Base-by-base conservation (phyloP, 1,140 invertebrate genomes). In the Pteromalus puparum region DNA sequence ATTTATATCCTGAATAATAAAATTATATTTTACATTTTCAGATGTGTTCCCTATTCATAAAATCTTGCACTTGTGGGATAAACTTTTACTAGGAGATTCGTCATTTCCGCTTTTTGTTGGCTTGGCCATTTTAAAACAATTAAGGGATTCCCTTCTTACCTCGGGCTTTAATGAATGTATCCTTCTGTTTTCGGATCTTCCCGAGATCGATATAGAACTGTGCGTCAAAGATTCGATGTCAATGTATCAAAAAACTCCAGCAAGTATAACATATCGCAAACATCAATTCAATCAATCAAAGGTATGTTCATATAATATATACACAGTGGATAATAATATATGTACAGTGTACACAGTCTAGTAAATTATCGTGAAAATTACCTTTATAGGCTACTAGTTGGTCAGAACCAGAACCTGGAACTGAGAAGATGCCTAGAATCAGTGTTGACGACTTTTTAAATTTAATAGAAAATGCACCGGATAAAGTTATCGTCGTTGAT, bases 131-230 rank as follows among this genome's bases (percentile, higher is more conserved):
- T 93, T 99, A 30, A 95, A 96, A 74, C 98, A 99, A 91, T 92
- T 99, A 30, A 93, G 97, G 87, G 96, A 96, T 88, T 96, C 97
- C 2, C 92, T 99, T 15, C 93, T 99, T 0, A 95, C 95, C 10
- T 98, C 97, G 30, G 98, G 98, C 2, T 99, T 99, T 91, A 99
- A 99, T 90, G 99, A 99, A 89, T 99, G 98, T 89, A 99, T 99
- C 87, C 93, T 99, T 61, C 93, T 99, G 15, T 99, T 99, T 93
- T 99, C 98, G 65, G 98, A 99, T 94, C 95, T 99, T 90, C 99
- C 98, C n/a, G 98, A 99, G 92, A 97, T 99, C 82, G 97, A 99
- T 88, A 99, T 99, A 88, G 98, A 99, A 89, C 95, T 95, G 85
- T 98, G 98, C 93, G 97, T 99, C 1, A 95, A 95, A 92, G 97